These are phyloP conservation scores for Chaitophorus viminalis DNA, from an alignment of 2,888 invertebrate species.

Conservation along the genomic window DNA sequence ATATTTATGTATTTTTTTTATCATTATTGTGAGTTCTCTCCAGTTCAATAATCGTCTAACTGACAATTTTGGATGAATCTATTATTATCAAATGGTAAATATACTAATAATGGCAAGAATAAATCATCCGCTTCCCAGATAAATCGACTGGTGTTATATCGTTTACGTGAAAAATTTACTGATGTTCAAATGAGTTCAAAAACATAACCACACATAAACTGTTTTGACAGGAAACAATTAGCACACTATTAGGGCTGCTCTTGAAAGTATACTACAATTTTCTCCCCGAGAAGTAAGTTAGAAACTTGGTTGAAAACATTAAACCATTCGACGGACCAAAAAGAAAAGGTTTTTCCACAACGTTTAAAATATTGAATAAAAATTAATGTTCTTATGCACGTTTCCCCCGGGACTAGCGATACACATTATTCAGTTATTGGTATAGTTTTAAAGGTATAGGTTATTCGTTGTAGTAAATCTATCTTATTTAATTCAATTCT, in stretches of 20 bases:
- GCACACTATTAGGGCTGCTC: not conserved
- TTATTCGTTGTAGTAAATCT: not conserved
- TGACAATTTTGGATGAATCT: too few relatives aligned
- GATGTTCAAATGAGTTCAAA: not conserved
- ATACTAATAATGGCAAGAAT: not conserved
- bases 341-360: not conserved
- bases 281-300: not conserved
- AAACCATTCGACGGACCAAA: not conserved
- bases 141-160: not conserved
- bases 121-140: not conserved
- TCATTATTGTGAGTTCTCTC: too few relatives aligned
- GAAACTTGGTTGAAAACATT: not conserved
- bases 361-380: not conserved
- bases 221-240: slow-evolving; percentile 19
- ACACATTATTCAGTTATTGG: not conserved
- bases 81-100: too few relatives aligned
- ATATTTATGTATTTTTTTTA: too few relatives aligned
- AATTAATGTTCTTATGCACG: not conserved
- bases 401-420: not conserved
- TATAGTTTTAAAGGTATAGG: not conserved
- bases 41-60: too few relatives aligned
- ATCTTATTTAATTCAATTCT: not conserved
- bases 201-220: not conserved
- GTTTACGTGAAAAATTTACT: not conserved
- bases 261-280: not conserved